Conservation (phyloP, 2,888 invertebrate species). For the Aleiodes leptofemur region DNA sequence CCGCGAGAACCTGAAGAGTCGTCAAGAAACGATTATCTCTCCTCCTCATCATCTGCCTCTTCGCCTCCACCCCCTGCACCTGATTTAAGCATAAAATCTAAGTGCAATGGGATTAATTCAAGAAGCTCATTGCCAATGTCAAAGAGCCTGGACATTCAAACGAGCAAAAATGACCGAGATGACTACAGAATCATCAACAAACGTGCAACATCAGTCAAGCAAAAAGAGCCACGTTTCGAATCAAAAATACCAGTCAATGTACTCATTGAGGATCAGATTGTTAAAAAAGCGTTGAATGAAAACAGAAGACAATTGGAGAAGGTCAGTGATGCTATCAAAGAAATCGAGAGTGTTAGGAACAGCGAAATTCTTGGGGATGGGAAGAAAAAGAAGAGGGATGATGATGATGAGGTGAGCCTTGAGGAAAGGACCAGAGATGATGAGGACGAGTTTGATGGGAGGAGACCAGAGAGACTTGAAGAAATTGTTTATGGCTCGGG, state of each 20-base stretch:
- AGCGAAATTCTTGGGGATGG: constrained; percentile 62
- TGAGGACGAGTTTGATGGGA: constrained; percentile 41
- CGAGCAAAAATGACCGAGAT: constrained; percentile 47
- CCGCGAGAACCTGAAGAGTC: constrained; percentile 67
- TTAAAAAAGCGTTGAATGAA: constrained; percentile 72
- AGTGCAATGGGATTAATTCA: constrained; percentile 64
- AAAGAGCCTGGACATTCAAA: constrained; percentile 61
- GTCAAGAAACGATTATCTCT: constrained; percentile 73
- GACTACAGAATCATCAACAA: constrained; percentile 43
- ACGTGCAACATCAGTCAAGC: background rate
- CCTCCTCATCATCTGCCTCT: constrained; percentile 32
- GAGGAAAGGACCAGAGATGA: background rate
- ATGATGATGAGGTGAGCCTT: constrained; percentile 26
- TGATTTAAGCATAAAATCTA: constrained; percentile 23
- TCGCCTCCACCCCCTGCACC: constrained; percentile 18
- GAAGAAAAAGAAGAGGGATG: constrained; percentile 55
- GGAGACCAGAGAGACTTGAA: constrained; percentile 58
- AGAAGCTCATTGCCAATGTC: constrained; percentile 58
- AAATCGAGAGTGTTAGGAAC: constrained; percentile 71
- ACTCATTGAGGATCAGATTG: constrained; percentile 72
- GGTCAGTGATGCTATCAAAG: constrained; percentile 72
- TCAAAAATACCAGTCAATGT: constrained; percentile 72
- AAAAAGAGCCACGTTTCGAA: constrained; percentile 42
- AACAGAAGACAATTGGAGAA: constrained; percentile 71
- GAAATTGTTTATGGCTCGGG: constrained; percentile 66